Evolutionary conservation across 1,140 invertebrate genomes (phyloP).

Genomic region (Eurosta solidaginis): DNA sequence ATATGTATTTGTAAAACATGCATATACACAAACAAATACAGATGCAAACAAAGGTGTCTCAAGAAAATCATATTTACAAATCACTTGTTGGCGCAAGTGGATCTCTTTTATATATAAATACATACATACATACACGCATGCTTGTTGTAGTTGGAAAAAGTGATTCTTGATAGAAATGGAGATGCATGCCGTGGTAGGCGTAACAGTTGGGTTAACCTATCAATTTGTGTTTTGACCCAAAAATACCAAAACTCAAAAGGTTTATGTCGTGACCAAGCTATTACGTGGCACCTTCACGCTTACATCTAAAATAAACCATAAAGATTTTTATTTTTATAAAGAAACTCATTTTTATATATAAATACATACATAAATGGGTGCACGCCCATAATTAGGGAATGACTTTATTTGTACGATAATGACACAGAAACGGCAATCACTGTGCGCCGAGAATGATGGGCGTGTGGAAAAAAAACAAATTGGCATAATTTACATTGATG

Average conservation of each 20-base stretch:
- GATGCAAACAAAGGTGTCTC: neutral
- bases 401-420: neutral
- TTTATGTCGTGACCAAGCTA: neutral
- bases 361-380: neutral
- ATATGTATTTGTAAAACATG: no score
- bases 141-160: no score
- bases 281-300: conserved; percentile 1
- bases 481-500: neutral
- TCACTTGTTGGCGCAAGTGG: neutral
- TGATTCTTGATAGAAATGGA: neutral
- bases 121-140: no score
- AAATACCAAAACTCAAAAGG: neutral
- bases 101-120: no score
- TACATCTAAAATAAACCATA: neutral
- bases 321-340: neutral
- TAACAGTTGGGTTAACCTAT: neutral
- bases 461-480: neutral
- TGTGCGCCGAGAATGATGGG: neutral
- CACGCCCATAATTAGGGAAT: neutral
- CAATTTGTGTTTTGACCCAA: neutral
- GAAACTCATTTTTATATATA: no score
- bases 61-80: neutral
- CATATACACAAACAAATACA: neutral
- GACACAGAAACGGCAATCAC: neutral
- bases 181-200: neutral